These are phyloP conservation scores for Acarapis woodi DNA, from an alignment of 1,140 invertebrate species.

Conservation along the genomic window DNA sequence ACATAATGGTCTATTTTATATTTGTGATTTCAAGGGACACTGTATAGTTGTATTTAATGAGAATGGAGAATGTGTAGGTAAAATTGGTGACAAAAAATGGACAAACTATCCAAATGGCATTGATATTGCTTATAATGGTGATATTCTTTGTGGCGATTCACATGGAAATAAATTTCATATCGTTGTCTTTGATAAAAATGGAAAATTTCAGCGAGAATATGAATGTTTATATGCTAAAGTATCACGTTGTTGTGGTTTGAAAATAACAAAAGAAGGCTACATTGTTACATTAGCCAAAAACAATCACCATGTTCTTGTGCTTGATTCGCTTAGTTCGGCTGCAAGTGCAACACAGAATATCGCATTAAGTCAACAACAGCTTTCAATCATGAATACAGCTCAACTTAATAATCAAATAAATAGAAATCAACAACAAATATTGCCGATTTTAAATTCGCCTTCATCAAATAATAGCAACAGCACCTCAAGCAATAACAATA, in stretches of 20 bases:
- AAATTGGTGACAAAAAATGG: conserved; percentile 70
- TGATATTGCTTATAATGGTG: conserved; percentile 75
- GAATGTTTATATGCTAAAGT: conserved; percentile 89
- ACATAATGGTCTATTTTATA: conserved; percentile 63
- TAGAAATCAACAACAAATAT: no score
- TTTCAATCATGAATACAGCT: no score
- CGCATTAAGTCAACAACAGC: no score
- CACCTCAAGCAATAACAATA: no score
- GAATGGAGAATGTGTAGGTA: conserved; percentile 55
- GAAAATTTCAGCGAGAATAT: conserved; percentile 58
- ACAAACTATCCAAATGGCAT: conserved; percentile 92
- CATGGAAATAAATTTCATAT: conserved; percentile 92
- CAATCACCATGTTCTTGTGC: conserved; percentile 80
- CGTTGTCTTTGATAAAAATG: conserved; percentile 60
- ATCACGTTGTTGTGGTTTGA: conserved; percentile 76
- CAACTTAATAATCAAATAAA: no score
- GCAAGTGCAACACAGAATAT: no score
- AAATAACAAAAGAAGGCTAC: conserved; percentile 79
- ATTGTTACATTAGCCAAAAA: conserved; percentile 87
- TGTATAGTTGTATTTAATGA: conserved; percentile 84
- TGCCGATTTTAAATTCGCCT: no score
- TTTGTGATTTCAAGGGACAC: conserved; percentile 89
- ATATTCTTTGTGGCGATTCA: conserved; percentile 78
- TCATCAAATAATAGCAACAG: no score
- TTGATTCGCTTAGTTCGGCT: conserved; percentile 75